Evolutionary conservation across 2,113 vertebrate genomes (phyloP), one percentile per base, ranked within the genome.

Genomic region (Crotalus tigris): DNA sequence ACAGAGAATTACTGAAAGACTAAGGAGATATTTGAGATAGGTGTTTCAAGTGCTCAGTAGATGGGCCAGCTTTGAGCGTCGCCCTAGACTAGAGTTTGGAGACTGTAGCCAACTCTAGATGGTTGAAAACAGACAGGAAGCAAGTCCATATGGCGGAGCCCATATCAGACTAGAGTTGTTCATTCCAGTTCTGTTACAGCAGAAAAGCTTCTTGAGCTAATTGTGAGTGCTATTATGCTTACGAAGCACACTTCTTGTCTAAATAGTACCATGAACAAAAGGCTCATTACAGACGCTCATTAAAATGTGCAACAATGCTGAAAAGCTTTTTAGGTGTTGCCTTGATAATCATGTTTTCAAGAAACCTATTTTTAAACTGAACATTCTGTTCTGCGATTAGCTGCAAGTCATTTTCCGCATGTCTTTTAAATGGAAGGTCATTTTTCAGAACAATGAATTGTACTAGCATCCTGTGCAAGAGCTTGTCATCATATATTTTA

Each of bases 341-440:
- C 95, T 95, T 91, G 69, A 39, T 96, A 75, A 89, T 95, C 87
- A 89, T n/a, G 1, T 94, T 94, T 89, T 94, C 93, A 94, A 93
- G 53, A n/a, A 85, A 89, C 2, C 3, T 89, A 94, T 61, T 96
- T 92, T 95, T 96, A 96, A 95, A 95, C 96, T 95, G 94, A 96
- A 69, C 94, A 95, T 15, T 57, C 96, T 90, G 86, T 92, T 11
- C 19, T 94, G 90, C 89, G 91, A 93, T 94, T 91, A 94, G 69
- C 64, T 94, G 87, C 87, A 96, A 19, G 92, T 93, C 7, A 5
- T 91, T 94, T 94, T 95, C 94, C 57, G 7, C 55, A n/a, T 92
- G 4, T 39, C 55, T 95, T 96, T 87, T 86, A 89, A 23, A 93
- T 92, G 58, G 64, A n/a, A 53, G 91, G 92, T 95, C 21, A 95